phyloP scores from a whole-genome alignment of 2,888 invertebrate species.

The Dexiosoma caninum region DNA sequence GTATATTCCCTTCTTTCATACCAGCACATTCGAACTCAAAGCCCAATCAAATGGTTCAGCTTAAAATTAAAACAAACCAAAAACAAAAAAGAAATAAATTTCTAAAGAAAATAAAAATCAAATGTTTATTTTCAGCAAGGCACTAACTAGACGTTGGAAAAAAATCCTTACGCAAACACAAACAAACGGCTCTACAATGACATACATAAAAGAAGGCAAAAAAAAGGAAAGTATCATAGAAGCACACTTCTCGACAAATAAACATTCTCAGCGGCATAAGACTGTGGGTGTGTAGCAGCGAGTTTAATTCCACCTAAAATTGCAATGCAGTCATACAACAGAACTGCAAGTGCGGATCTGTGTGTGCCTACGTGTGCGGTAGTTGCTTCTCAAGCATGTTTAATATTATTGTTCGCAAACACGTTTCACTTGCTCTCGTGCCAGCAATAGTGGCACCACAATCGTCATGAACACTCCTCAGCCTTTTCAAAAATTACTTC shows the following conservation, averaged over 20 bases:
- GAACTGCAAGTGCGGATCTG: too few relatives aligned
- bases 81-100: not conserved
- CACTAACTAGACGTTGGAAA: not conserved
- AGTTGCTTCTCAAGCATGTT: constrained; percentile 22
- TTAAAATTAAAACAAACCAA: constrained; percentile 30
- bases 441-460: not conserved
- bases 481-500: not conserved
- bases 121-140: constrained; percentile 28
- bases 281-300: not conserved
- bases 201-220: constrained; percentile 7
- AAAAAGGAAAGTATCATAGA: not conserved
- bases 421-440: not conserved
- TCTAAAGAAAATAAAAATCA: constrained; percentile 1
- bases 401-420: constrained; percentile 13
- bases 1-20: not conserved
- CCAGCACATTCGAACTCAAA: not conserved
- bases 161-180: not conserved
- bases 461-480: not conserved
- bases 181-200: not conserved
- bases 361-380: too few relatives aligned
- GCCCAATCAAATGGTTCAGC: constrained; percentile 40
- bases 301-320: not conserved
- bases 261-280: not conserved
- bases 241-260: not conserved
- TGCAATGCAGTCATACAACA: not conserved